Percentiles rank a stretch among this genome's conserved stretches.
Conservation (phyloP, 1,140 invertebrate genomes). For the Pectinophora gossypiella region DNA sequence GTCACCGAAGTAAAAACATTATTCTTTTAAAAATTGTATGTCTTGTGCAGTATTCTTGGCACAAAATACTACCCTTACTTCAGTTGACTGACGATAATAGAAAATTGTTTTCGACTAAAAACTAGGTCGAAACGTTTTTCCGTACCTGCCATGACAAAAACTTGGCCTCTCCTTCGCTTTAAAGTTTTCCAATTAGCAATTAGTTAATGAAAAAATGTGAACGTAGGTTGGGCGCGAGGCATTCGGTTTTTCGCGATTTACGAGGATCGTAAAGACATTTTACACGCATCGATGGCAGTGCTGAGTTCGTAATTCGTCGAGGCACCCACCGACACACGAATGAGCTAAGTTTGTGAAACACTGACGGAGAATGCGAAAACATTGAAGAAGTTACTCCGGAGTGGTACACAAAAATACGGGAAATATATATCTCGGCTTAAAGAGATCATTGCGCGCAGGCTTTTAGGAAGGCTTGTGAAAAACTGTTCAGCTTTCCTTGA, state of each 20-base stretch:
- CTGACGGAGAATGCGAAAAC: slow-evolving; percentile 56
- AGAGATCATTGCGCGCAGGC: slow-evolving; percentile 29
- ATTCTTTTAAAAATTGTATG: neutral
- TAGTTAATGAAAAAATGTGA: slow-evolving; percentile 54
- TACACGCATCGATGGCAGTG: slow-evolving; percentile 56
- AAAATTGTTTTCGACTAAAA: slow-evolving; percentile 29
- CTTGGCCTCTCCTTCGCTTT: slow-evolving; percentile 20
- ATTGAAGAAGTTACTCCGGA: slow-evolving; percentile 53
- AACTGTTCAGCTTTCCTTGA: slow-evolving; percentile 15
- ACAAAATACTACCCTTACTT: neutral
- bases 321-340: slow-evolving; percentile 49
- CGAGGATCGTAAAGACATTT: slow-evolving; percentile 51
- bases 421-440: slow-evolving; percentile 32
- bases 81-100: slow-evolving; percentile 12
- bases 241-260: slow-evolving; percentile 42
- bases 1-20: neutral
- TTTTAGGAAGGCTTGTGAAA: slow-evolving; percentile 21
- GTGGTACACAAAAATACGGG: slow-evolving; percentile 47
- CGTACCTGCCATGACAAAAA: slow-evolving; percentile 27
- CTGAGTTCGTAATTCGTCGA: slow-evolving; percentile 47
- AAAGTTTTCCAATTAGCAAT: slow-evolving; percentile 63
- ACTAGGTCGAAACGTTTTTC: slow-evolving; percentile 37
- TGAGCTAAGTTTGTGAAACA: slow-evolving; percentile 55
- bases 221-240: slow-evolving; percentile 12
- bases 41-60: neutral